Evolutionary conservation across 2,113 vertebrate species (phyloP), one percentile per base, ranked within the genome.

Genomic region (Gobio gobio): DNA sequence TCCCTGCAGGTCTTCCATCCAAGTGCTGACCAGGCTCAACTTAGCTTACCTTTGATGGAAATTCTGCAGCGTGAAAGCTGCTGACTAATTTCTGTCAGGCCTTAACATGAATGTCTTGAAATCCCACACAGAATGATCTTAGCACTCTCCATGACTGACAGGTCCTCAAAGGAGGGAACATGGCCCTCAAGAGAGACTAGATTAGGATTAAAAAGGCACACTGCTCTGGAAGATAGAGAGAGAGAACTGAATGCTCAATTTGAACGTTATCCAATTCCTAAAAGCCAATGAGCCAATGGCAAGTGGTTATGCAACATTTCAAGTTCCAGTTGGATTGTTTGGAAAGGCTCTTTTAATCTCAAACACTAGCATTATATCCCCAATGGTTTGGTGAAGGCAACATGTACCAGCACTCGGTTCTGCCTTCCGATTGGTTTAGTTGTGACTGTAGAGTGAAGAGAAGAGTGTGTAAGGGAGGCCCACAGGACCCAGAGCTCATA

Each of bases 401-500:
- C 29, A 56, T 43, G 24, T 82, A 56, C 47, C 26, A 82, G 47
- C 64, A 40, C 12, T 70, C 29, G 6, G 16, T 18, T 80, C 43
- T 80, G 78, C 24, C 2, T 56, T 82, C 70, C 70, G 76, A 33
- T 78, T 63, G n/a, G 40, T 73, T 82, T 82, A 51, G n/a, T 80
- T 64, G 51, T 56, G 45, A 51, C 64, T 66, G 74, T 29, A 20
- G 47, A 88, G 40, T 64, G 73, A 22, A 18, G 47, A 85, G 59
- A 12, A 58, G 33, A 18, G n/a, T 47, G 26, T 72, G 59, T 73
- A 43, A 54, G 18, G 51, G 36, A 64, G 64, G 26, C 56, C 54
- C 82, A 51, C 84, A 70, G 61, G 51, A 75, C 77, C 33, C 87
- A 86, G 85, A 88, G 82, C 87, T 88, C 87, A 86, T 88, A 88